Evolutionary conservation across 2,888 invertebrate species (phyloP), one percentile per base, ranked within the genome.

Genomic region (Tinea pellionella): DNA sequence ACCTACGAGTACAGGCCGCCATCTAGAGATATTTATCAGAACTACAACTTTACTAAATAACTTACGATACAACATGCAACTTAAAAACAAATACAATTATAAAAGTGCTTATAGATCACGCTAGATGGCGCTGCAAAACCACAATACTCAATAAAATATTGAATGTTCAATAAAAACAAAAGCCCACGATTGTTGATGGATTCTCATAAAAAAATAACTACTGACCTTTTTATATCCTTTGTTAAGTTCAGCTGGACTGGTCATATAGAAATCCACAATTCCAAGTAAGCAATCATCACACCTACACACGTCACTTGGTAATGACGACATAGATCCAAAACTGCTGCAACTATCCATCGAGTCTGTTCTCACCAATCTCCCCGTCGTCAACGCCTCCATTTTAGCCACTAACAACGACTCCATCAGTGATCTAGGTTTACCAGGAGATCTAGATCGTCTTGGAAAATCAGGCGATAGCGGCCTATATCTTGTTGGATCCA

Each of bases 281-380:
- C 94, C 95, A 65, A 95, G 88, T 63, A 95, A 81, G 68, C 95
- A 95, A 77, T 95, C 95, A 73, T 95, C 95, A 74, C 95, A 95
- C 63, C 92, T 89, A 77, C 95, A 95, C 65, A 94, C 91, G 70
- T 94, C 94, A 75, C 92, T 92, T 6, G 91, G 87, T 64, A 90
- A 69, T 7, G 94, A 93, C 61, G 92, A 91, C 73, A 89, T 87
- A 0, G 93, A 93, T 15, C 91, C 90, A 61, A 91, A 87, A 61
- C 93, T 93, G 74, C 93, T 92, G 66, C 90, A 90, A 64, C 92
- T 92, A 73, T 94, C 94, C 76, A 93, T 88, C 7, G 94, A 94
- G 69, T 94, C 93, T 19, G 93, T 92, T 65, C 94, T 88, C 62
- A 93, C 88, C 64, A 94, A 75, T 64, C 77, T 85, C 65, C 88